Conservation (phyloP, 2,888 invertebrate species). For the Dicyrtoma fusca region DNA sequence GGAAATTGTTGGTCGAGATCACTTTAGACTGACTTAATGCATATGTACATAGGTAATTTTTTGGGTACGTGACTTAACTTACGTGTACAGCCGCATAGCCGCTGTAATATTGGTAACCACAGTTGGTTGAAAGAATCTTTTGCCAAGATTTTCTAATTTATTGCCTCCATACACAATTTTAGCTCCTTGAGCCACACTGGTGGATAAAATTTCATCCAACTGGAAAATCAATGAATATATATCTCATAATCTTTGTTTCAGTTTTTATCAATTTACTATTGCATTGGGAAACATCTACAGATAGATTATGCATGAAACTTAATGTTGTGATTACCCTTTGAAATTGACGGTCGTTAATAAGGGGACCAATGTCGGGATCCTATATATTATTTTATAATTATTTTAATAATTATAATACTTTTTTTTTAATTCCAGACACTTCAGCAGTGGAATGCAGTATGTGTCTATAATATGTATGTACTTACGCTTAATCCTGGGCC, state of each 20-base stretch:
- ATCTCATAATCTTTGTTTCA: neutral
- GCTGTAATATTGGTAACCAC: constrained; percentile 76
- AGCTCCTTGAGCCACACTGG: constrained; percentile 81
- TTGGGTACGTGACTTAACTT: too few relatives aligned
- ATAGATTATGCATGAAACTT: too few relatives aligned
- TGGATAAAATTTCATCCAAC: constrained; percentile 79
- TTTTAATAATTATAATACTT: neutral
- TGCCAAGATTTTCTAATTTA: constrained; percentile 69
- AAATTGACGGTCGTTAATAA: constrained; percentile 84
- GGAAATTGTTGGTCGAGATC: too few relatives aligned
- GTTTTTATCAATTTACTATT: constrained; percentile 1
- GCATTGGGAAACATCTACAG: neutral
- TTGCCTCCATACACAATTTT: constrained; percentile 77
- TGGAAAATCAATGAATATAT: neutral
- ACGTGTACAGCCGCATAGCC: constrained; percentile 75
- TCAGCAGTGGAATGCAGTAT: neutral
- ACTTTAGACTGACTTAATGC: too few relatives aligned
- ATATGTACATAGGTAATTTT: too few relatives aligned
- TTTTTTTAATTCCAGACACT: too few relatives aligned
- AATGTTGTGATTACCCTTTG: constrained; percentile 66
- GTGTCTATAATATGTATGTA: constrained; percentile 63
- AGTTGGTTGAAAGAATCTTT: constrained; percentile 86
- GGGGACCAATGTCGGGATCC: constrained; percentile 80
- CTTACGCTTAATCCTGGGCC: constrained; percentile 76
- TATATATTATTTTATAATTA: constrained; percentile 57